phyloP scores from a whole-genome alignment of 2,888 invertebrate genomes.

The Lydus trimaculatus region DNA sequence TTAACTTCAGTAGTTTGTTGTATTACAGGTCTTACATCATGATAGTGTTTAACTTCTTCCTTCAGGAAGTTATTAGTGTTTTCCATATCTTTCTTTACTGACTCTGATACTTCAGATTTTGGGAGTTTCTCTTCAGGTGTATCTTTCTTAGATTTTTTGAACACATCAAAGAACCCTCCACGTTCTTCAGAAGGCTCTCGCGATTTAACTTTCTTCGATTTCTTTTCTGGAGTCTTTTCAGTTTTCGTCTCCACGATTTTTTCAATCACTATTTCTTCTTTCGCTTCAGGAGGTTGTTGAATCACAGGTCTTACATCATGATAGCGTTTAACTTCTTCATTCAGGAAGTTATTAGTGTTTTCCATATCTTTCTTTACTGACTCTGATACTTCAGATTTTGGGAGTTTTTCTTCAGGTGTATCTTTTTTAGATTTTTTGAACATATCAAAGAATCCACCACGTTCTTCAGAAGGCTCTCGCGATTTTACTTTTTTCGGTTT shows the following conservation, averaged over 20 bases:
- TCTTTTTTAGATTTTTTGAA: constrained; percentile 24
- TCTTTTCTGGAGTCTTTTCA: not conserved
- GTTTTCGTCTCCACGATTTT: constrained; percentile 2
- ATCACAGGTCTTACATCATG: constrained; percentile 38
- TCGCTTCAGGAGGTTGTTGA: not conserved
- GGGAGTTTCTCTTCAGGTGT: not conserved
- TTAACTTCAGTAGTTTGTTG: not conserved
- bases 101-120: constrained; percentile 24
- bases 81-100: constrained; percentile 34
- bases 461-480: not conserved
- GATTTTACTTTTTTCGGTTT: not conserved
- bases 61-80: constrained; percentile 37
- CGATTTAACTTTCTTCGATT: not conserved
- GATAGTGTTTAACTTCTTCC: constrained; percentile 39
- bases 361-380: constrained; percentile 31
- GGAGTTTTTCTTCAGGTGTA: not conserved
- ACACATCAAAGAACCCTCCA: constrained; percentile 9
- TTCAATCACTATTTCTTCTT: not conserved
- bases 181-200: constrained; percentile 8
- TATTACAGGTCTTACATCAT: constrained; percentile 37
- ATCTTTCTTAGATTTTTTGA: not conserved
- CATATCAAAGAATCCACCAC: constrained; percentile 17
- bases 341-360: constrained; percentile 39
- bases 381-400: constrained; percentile 13
- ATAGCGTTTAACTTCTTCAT: constrained; percentile 39